Evolutionary conservation across 2,113 vertebrate species (phyloP).

Genomic region (Carassius carassius): DNA sequence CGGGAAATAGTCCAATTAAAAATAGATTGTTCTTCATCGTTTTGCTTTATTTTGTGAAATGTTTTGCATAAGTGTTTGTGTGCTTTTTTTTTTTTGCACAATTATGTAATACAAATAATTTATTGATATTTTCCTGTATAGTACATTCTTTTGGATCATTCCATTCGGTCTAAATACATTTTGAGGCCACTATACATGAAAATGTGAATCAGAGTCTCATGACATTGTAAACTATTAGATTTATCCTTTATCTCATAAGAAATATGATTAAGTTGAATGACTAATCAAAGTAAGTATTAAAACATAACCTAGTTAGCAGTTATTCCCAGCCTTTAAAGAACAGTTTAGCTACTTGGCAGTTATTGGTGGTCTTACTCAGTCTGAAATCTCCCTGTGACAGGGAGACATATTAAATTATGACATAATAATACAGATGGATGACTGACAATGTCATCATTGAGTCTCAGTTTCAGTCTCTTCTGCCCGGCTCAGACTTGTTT

Average conservation of each 20-base stretch:
- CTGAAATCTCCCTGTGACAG: neutral
- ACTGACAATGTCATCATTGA: constrained; percentile 19
- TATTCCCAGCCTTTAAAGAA: neutral
- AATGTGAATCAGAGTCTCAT: neutral
- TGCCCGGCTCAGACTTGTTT: constrained; percentile 55
- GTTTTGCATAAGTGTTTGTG: too few species aligned
- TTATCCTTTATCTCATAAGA: neutral
- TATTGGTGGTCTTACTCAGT: neutral
- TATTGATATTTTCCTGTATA: too few species aligned
- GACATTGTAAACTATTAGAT: neutral
- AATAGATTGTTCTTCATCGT: too few species aligned
- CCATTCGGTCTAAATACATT: neutral
- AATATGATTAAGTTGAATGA: neutral
- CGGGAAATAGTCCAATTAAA: too few species aligned
- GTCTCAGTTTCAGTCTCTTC: neutral
- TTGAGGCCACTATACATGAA: neutral
- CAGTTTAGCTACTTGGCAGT: neutral
- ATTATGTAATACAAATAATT: too few species aligned
- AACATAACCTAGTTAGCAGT: neutral
- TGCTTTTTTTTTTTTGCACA: too few species aligned
- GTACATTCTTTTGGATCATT: too few species aligned
- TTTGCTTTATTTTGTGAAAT: too few species aligned
- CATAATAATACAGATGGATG: neutral
- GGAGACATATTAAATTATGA: neutral
- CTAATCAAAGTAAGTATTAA: neutral